A percentile compares a stretch with the other conserved stretches of the same genome.
Conservation (phyloP, 2,888 invertebrate species). For the Drepanosiphum platanoidis region DNA sequence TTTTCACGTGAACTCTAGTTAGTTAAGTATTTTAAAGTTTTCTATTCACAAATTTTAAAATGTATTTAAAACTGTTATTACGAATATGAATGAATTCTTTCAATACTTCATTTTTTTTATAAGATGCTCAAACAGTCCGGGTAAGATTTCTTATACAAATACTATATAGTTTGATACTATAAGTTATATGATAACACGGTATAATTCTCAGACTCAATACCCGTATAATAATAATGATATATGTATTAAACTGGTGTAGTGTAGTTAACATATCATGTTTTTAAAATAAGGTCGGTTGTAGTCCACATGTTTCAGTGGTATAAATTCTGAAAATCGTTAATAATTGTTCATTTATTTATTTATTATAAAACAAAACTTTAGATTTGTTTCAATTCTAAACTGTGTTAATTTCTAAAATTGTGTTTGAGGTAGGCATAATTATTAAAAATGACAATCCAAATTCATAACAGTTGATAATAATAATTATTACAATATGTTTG, state of each 20-base stretch:
- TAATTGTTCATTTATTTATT: not conserved
- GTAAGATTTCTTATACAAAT: conserved; percentile 32
- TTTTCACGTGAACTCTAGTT: not conserved
- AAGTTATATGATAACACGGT: not conserved
- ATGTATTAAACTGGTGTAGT: not conserved
- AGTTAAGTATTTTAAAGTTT: not conserved
- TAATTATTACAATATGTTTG: no score
- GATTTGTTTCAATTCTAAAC: not conserved
- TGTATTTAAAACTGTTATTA: conserved; percentile 42
- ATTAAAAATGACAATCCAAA: no score
- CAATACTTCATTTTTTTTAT: conserved; percentile 24
- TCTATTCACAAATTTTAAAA: conserved; percentile 18
- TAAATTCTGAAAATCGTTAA: no score
- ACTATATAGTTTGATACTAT: conserved; percentile 15
- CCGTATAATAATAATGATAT: not conserved
- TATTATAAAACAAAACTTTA: not conserved
- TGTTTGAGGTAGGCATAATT: not conserved
- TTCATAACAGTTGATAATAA: no score
- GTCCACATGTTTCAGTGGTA: not conserved
- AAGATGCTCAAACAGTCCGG: conserved; percentile 35
- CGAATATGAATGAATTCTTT: conserved; percentile 25
- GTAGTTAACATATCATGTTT: not conserved
- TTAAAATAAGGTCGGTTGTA: not conserved
- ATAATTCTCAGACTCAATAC: not conserved
- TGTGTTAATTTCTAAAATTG: not conserved